Conservation (phyloP, 2,797 vertebrate genomes). For the Falco novaeseelandiae region DNA sequence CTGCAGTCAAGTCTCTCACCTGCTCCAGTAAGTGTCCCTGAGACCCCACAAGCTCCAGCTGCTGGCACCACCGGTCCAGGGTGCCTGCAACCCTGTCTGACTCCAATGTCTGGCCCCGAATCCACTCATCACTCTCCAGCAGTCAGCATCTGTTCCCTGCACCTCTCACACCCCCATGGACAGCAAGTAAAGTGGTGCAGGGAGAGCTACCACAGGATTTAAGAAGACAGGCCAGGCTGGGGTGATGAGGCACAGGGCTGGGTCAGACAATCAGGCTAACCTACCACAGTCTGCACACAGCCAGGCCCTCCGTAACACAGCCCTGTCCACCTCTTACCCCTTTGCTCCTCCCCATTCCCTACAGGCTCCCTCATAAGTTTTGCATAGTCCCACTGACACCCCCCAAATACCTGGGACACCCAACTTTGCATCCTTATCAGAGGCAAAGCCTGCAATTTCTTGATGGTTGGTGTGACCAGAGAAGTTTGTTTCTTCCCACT, state of each 20-base stretch:
- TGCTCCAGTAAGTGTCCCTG: fast-evolving
- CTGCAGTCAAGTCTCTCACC: fast-evolving
- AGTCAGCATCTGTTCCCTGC: neutral
- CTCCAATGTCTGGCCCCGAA: neutral
- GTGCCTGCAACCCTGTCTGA: neutral
- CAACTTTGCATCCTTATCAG: neutral
- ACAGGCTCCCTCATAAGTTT: neutral
- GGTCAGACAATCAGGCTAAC: neutral
- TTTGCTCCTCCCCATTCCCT: neutral
- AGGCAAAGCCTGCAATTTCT: neutral
- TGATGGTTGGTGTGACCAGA: neutral
- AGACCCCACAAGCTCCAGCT: neutral
- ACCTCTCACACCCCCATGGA: neutral
- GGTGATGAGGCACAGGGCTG: neutral
- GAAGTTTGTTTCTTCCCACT: neutral
- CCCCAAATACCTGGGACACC: neutral
- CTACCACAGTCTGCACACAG: neutral
- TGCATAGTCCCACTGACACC: neutral
- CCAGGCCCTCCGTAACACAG: neutral
- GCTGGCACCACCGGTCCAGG: neutral
- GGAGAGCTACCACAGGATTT: neutral
- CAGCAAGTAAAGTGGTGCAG: neutral
- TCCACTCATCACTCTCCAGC: fast-evolving
- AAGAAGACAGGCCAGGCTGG: neutral
- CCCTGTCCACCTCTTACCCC: neutral